Evolutionary conservation across 2,888 invertebrate genomes (phyloP), one percentile per base, ranked within the genome.

Genomic region (Eugnorisma glareosa): DNA sequence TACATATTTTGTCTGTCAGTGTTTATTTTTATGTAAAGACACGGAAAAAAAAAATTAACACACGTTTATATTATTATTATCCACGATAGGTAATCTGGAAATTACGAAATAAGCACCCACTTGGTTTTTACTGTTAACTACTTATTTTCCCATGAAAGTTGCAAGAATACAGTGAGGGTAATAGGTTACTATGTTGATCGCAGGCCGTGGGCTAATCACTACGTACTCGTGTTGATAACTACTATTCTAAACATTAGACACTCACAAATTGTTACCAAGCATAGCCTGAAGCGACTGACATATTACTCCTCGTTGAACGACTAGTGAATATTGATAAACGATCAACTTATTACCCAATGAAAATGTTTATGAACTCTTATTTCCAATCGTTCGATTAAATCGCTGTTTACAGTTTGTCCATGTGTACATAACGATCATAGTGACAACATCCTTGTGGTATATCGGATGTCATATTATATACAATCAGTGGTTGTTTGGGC

Each of bases 401-500:
- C 35, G 35, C 64, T 67, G 82, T 66, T 48, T 64, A 66, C 66
- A 74, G 67, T 67, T 61, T 28, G 67, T 75, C 76, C 63, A 75
- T 68, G 67, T 76, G 72, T 43, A 74, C 76, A 59, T 75, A 83
- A 69, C 54, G 63, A 64, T 37, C 74, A 71, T 77, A 74, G 59
- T 83, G 57, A 63, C 75, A 88, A 88, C 83, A 88, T 81, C 83
- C 74, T 82, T 83, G 68, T 77, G 73, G 72, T 73, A 70, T 77
- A 81, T 86, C 88, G 77, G 86, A 82, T 83, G 82, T 80, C 77
- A 63, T 73, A 80, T 77, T 61, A 81, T 79, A 79, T 89, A 92
- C 92, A 92, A 92, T 83, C 87, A 86, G 88, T 89, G 90, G 90
- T 90, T 92, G 92, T 91, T 92, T 91, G 90, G 90, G 88, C 87